Evolutionary conservation across 2,888 invertebrate species (phyloP), one percentile per base, ranked within the genome.

Genomic region (Zygogramma bicolorata): DNA sequence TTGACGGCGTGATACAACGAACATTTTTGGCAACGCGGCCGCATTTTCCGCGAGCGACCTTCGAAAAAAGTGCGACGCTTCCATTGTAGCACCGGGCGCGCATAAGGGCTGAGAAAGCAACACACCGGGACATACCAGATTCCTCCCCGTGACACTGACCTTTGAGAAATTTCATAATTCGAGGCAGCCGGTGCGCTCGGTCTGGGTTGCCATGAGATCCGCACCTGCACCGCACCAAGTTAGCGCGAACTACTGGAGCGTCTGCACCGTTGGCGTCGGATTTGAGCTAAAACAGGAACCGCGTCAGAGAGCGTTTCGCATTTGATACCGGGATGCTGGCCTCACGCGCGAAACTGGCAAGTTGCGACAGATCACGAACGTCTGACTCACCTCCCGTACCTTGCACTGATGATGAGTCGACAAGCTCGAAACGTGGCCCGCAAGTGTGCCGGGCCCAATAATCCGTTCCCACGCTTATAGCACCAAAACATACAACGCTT

Each of bases 251-350:
- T 77, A 79, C 80, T 80, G 80, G 78, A 77, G 77, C 75, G 75
- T 65, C 70, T 68, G 71, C 71, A 70, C 74, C 73, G 73, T 65
- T 31, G 15, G 73, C 78, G 76, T 70, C 76, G 75, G 70, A 75
- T 72, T 78, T 74, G 78, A 77, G 78, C 80, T 81, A 80, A 77
- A 80, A 81, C 81, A 80, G 78, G 77, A 78, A 74, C 80, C 76
- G 78, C 81, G 80, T 80, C 79, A 79, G 74, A 78, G n/a, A 27
- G 53, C 27, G 53, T 53, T n/a, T 25, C 27, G n/a, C 53, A 27
- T 5, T 27, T 13, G 15, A 22, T n/a, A 27, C 53, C 53, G 53
- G 10, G 4, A n/a, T 53, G 53, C 27, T 53, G 13, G 53, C 27
- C 13, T 53, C 10, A 53, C 22, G 53, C 25, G 25, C 25, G 22